Evolutionary conservation across 2,797 vertebrate genomes (phyloP).

Genomic region (Naso thynnoides): DNA sequence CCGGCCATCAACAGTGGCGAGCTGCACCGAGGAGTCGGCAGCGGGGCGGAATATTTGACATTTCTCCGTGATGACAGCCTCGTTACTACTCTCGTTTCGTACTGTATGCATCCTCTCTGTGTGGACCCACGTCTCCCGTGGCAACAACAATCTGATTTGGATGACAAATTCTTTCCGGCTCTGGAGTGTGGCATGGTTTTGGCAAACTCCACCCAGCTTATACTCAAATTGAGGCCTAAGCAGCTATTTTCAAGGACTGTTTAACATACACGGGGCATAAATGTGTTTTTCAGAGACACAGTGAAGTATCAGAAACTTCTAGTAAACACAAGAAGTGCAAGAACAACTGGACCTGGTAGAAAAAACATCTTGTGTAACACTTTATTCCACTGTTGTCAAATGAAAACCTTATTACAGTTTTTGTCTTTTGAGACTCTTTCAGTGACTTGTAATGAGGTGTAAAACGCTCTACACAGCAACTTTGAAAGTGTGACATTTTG

Average conservation of each 20-base stretch:
- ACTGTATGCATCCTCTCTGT: constrained; percentile 59
- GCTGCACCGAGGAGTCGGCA: constrained; percentile 73
- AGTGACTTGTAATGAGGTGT: background rate
- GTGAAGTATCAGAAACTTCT: constrained; percentile 29
- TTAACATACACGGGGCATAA: constrained; percentile 62
- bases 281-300: constrained; percentile 32
- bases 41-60: constrained; percentile 83
- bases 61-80: constrained; percentile 81
- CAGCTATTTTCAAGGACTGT: constrained; percentile 50
- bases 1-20: constrained; percentile 66
- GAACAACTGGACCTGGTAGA: constrained; percentile 25
- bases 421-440: constrained; percentile 16
- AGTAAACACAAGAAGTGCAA: constrained; percentile 14
- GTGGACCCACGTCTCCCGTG: constrained; percentile 56
- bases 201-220: constrained; percentile 57
- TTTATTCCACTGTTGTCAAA: constrained; percentile 7
- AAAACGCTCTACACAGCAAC: constrained; percentile 8
- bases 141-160: constrained; percentile 71
- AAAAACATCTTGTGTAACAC: constrained; percentile 5
- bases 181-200: constrained; percentile 42
- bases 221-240: constrained; percentile 31
- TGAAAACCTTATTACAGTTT: constrained; percentile 15
- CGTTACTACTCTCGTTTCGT: constrained; percentile 70
- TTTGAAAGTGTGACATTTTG: constrained; percentile 32
- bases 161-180: constrained; percentile 76